Evolutionary conservation across 2,888 invertebrate genomes (phyloP).

Genomic region (Dinocampus coccinellae): DNA sequence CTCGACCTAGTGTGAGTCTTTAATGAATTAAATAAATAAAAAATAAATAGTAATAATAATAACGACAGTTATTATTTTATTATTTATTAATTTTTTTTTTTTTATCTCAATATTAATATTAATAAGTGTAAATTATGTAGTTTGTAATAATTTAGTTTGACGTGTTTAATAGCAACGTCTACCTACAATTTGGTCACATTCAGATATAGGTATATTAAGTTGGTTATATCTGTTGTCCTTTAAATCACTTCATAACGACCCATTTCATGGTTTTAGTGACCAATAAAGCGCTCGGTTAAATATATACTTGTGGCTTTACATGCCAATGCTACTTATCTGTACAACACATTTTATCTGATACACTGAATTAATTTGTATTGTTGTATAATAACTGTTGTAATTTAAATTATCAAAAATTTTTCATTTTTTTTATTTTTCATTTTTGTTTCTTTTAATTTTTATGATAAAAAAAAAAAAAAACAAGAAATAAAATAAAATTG

Average conservation of each 20-base stretch:
- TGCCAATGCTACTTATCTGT: constrained; percentile 17
- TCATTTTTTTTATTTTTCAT: neutral
- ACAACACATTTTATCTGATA: neutral
- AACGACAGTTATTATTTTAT: too few relatives aligned
- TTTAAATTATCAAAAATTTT: neutral
- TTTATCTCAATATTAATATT: too few relatives aligned
- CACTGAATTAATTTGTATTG: neutral
- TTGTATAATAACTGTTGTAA: neutral
- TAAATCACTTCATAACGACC: constrained; percentile 56
- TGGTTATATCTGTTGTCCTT: constrained; percentile 56
- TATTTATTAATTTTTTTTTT: too few relatives aligned
- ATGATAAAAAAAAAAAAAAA: too few relatives aligned
- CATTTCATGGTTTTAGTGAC: constrained; percentile 51
- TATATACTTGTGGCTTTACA: constrained; percentile 37
- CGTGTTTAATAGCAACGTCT: constrained; percentile 17
- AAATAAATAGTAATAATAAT: too few relatives aligned
- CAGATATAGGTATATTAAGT: constrained; percentile 21
- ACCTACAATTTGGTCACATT: constrained; percentile 24
- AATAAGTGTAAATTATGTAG: too few relatives aligned
- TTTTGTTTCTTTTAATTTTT: neutral
- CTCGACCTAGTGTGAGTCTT: constrained; percentile 64
- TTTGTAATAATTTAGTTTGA: neutral
- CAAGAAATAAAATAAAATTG: neutral
- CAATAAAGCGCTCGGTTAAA: constrained; percentile 47
- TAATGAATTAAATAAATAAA: neutral